Conservation (phyloP, 2,888 invertebrate species). For the Cheilosia soror region DNA sequence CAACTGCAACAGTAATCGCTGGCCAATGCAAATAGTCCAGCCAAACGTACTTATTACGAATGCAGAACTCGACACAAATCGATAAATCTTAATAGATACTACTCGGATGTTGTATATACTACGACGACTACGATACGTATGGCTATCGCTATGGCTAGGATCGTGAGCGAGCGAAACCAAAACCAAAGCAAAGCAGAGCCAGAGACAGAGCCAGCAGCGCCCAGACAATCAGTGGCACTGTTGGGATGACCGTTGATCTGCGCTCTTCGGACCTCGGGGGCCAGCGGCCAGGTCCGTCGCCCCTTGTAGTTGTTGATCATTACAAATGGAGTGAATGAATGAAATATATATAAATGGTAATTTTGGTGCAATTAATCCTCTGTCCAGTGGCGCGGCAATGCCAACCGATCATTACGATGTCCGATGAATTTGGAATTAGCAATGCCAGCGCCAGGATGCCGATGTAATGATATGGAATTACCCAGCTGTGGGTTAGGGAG, state of each 20-base stretch:
- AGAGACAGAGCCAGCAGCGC: constrained; percentile 18
- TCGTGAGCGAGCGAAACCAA: neutral
- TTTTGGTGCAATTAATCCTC: constrained; percentile 69
- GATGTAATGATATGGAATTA: constrained; percentile 61
- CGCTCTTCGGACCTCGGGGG: constrained; percentile 33
- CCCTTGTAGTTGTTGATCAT: constrained; percentile 37
- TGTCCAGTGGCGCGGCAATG: constrained; percentile 11
- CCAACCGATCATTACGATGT: constrained; percentile 55
- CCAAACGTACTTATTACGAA: constrained; percentile 70
- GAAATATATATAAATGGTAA: constrained; percentile 65
- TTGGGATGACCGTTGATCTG: constrained; percentile 40
- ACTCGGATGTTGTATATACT: constrained; percentile 25
- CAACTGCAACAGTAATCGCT: constrained; percentile 16
- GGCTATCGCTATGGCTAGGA: constrained; percentile 12
- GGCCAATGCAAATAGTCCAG: constrained; percentile 53
- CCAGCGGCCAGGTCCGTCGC: constrained; percentile 25
- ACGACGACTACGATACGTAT: neutral
- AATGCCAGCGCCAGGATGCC: constrained; percentile 27
- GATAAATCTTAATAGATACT: constrained; percentile 73
- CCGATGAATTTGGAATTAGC: constrained; percentile 57
- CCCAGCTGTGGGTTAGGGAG: constrained; percentile 14
- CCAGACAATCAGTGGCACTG: neutral
- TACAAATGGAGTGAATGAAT: constrained; percentile 52
- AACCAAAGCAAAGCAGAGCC: constrained; percentile 4
- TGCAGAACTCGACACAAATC: constrained; percentile 67